Evolutionary conservation across 1,140 invertebrate species (phyloP), one percentile per base, ranked within the genome.

Genomic region (Leptinotarsa lineolata): DNA sequence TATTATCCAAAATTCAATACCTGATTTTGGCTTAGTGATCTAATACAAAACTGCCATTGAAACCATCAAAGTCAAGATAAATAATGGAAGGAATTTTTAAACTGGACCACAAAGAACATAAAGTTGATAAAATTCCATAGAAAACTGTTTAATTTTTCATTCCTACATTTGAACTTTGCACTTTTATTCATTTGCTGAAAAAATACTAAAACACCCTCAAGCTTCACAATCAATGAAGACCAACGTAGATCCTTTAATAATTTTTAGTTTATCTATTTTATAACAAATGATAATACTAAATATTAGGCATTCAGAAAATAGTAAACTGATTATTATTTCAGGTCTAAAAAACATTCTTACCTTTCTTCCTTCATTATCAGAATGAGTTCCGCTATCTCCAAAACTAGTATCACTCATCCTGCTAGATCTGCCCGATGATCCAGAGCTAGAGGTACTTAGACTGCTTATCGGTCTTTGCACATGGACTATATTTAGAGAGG

Each of bases 311-410:
- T 20, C 11, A 18, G 58, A 59, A 59, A 18, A 59, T n/a, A 6
- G 0, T 8, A 3, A 18, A 59, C 2, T 20, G 15, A 16, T 59
- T n/a, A 4, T n/a, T 20, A 18, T 4, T 75, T 18, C 18, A 16
- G 20, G 22, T 12, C 15, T 44, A n/a, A 48, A 44, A 21, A 5
- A 39, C 22, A 20, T 71, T n/a, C 20, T 20, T 20, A 91, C 91
- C 72, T 91, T 89, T 78, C 90, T 88, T 24, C 94, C 93, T 74
- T 95, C 93, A 70, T 90, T 89, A 81, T 95, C 93, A 1, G 93
- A 95, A 82, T 94, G 92, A 1, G 92, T 93, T 68, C 93, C 93
- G 80, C 92, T 94, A 78, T 95, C 94, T 0, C 91, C 93, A 0
- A 93, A 86, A 78, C 92, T 94, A 21, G 90, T 90, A 2, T 91